A percentile compares a stretch with the other conserved stretches of the same genome.
These are phyloP conservation scores for Diplolepis rosae DNA, from an alignment of 2,888 invertebrate species.

Conservation along the genomic window DNA sequence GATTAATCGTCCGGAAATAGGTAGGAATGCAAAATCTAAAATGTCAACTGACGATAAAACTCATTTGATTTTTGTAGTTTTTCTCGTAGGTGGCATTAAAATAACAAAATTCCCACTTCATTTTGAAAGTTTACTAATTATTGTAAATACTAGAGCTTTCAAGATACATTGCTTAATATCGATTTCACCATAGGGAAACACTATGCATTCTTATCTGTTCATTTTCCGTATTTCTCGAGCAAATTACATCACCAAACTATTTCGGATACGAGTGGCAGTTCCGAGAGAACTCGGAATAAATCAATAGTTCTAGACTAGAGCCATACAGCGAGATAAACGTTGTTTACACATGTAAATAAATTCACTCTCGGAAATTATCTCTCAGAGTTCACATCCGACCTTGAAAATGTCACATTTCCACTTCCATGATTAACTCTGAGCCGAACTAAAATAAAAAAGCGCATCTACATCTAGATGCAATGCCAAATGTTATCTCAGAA, in stretches of 20 bases:
- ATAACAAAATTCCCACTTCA: no score
- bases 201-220: not conserved
- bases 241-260: not conserved
- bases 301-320: not conserved
- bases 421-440: no score
- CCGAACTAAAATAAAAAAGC: no score
- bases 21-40: not conserved
- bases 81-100: no score
- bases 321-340: not conserved
- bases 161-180: no score
- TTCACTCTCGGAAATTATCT: not conserved
- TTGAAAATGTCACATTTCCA: not conserved
- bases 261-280: not conserved
- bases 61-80: no score
- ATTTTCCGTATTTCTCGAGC: not conserved
- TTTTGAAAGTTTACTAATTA: no score
- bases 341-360: not conserved
- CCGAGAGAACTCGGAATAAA: not conserved
- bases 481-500: no score
- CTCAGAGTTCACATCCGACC: not conserved
- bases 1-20: not conserved
- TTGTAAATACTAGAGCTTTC: no score
- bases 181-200: not conserved
- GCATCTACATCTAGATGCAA: no score
- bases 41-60: not conserved